phyloP scores from a whole-genome alignment of 2,113 vertebrate species.

The Anseranas semipalmata region DNA sequence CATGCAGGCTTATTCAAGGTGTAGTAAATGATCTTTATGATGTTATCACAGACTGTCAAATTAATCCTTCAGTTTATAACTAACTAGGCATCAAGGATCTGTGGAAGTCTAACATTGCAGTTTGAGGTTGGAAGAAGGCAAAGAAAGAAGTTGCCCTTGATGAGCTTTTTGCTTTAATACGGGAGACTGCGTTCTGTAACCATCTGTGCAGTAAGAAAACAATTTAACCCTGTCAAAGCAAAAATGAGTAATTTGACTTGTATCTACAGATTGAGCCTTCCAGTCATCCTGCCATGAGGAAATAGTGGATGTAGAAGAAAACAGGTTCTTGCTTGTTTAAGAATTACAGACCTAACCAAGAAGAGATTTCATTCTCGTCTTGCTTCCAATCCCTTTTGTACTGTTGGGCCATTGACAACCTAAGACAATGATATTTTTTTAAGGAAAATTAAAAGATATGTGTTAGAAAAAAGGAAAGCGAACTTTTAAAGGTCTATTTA shows the following conservation, averaged over 20 bases:
- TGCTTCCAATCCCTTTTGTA: neutral
- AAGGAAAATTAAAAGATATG: neutral
- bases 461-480: neutral
- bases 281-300: neutral
- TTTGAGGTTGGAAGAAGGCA: neutral
- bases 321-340: neutral
- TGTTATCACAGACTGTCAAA: neutral
- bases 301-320: neutral
- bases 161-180: neutral
- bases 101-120: neutral
- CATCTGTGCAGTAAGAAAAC: neutral
- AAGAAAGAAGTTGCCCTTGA: neutral
- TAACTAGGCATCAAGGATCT: neutral
- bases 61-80: neutral
- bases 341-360: neutral
- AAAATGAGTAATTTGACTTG: slow-evolving; percentile 15
- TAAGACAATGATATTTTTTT: neutral
- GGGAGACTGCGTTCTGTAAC: neutral
- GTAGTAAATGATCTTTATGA: neutral
- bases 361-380: neutral
- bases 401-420: accelerated
- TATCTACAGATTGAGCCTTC: neutral
- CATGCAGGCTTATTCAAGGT: neutral
- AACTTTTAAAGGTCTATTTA: neutral
- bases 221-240: neutral